These are phyloP conservation scores for Platygyra sinensis DNA, from an alignment of 64 coral and sea anemone genomes.

Conservation along the genomic window DNA sequence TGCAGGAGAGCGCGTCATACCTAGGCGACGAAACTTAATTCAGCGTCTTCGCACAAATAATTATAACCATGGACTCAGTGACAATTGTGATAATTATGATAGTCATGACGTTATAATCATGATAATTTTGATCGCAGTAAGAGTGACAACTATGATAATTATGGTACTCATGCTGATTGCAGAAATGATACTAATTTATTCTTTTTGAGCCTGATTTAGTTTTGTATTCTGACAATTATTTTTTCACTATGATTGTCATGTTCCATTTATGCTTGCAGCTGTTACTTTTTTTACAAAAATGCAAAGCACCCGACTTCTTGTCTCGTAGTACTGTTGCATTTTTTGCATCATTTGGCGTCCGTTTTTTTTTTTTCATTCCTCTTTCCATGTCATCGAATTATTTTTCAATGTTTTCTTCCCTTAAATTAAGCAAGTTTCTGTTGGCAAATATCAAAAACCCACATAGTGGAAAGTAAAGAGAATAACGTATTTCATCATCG, in stretches of 20 bases:
- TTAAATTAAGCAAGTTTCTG: neutral
- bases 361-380: neutral
- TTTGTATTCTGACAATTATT: too few species aligned
- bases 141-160: too few species aligned
- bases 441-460: neutral
- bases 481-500: neutral
- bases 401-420: neutral
- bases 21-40: constrained; percentile 49
- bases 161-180: too few species aligned
- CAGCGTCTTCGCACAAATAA: neutral
- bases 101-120: too few species aligned
- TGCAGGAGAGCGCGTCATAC: constrained; percentile 85
- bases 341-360: neutral
- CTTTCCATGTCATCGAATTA: neutral
- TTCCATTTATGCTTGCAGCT: too few species aligned
- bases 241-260: too few species aligned
- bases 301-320: neutral
- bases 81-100: too few species aligned
- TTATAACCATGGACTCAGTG: neutral
- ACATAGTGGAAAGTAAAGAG: neutral
- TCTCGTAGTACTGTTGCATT: neutral
- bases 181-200: too few species aligned
- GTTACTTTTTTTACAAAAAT: too few species aligned
- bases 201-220: too few species aligned
- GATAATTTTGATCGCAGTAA: too few species aligned